Evolutionary conservation across 2,888 invertebrate species (phyloP).

Genomic region (Clistopyga incitator): DNA sequence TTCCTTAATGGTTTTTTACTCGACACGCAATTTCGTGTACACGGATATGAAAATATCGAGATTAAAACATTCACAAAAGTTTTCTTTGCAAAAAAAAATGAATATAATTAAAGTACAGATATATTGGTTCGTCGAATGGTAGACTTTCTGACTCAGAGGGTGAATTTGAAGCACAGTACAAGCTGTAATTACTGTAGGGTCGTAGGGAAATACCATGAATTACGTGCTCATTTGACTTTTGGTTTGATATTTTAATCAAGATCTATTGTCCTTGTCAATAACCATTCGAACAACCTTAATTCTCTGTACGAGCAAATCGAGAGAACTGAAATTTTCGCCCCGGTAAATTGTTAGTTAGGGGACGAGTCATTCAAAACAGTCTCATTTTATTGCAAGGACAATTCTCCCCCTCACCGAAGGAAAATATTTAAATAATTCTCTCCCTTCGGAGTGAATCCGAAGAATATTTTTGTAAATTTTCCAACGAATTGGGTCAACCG

Average conservation of each 20-base stretch:
- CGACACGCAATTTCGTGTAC: no score
- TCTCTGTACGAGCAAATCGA: background rate
- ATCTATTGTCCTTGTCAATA: slow-evolving; percentile 9
- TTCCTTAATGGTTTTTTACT: no score
- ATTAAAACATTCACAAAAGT: no score
- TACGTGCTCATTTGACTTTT: background rate
- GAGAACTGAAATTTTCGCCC: background rate
- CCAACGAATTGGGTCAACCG: no score
- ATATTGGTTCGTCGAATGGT: background rate
- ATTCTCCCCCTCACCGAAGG: no score
- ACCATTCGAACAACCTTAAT: background rate
- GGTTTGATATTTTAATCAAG: slow-evolving; percentile 9
- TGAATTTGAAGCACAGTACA: background rate
- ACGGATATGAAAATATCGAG: no score
- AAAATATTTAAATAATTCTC: no score
- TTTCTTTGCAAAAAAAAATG: background rate
- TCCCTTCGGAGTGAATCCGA: no score
- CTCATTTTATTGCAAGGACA: no score
- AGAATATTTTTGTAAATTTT: no score
- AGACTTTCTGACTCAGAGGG: background rate
- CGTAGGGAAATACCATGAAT: background rate
- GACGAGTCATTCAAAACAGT: no score
- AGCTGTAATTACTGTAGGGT: slow-evolving; percentile 4
- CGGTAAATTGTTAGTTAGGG: no score
- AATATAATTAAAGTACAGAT: background rate